A percentile compares a stretch with the other conserved stretches of the same genome.
phyloP scores from a whole-genome alignment of 2,888 invertebrate genomes.

The Biston betularia region DNA sequence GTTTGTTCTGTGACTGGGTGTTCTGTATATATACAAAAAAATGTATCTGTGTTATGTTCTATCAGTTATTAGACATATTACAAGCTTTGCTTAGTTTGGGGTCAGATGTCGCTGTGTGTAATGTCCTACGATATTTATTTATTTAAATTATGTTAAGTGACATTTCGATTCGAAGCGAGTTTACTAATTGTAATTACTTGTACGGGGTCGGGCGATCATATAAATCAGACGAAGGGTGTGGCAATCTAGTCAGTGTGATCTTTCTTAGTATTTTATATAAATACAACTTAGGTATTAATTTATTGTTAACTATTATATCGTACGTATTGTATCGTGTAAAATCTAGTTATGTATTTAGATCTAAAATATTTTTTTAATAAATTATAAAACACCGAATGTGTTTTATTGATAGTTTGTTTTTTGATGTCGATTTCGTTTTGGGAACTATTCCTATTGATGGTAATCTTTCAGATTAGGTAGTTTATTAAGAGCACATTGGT shows the following conservation, averaged over 20 bases:
- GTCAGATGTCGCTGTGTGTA: no score
- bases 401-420: not conserved
- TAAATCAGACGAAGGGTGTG: slow-evolving; percentile 83
- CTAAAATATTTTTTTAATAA: slow-evolving; percentile 44
- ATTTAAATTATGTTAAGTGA: no score
- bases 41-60: no score
- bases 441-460: no score
- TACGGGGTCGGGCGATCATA: slow-evolving; percentile 41
- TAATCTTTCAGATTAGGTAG: no score
- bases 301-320: slow-evolving; percentile 51
- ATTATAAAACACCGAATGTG: slow-evolving; percentile 34
- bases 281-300: slow-evolving; percentile 39
- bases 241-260: slow-evolving; percentile 85
- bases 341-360: slow-evolving; percentile 29
- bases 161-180: not conserved
- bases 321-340: slow-evolving; percentile 52
- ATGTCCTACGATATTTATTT: no score
- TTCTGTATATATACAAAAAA: no score
- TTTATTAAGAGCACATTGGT: no score
- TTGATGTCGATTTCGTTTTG: no score
- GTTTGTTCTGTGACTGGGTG: no score
- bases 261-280: slow-evolving; percentile 57
- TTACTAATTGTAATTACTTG: slow-evolving; percentile 26
- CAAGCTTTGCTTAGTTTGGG: no score
- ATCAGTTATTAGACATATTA: no score